Conservation (phyloP, 2,888 invertebrate genomes). For the Macaria notata region DNA sequence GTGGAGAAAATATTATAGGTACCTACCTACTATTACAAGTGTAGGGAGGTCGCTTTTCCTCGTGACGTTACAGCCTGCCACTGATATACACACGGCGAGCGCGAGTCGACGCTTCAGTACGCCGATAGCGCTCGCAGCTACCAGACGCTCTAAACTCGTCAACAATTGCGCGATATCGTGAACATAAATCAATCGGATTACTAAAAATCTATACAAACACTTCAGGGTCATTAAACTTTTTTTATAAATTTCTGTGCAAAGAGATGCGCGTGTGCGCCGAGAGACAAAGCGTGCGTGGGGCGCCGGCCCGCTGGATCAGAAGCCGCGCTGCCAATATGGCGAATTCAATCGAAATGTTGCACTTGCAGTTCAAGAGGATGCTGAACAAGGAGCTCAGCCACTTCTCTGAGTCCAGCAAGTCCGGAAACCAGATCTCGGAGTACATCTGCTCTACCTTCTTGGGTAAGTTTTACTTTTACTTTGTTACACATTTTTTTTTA, state of each 20-base stretch:
- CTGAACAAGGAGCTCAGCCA: conserved; percentile 99
- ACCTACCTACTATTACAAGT: neutral
- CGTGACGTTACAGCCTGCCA: conserved; percentile 48
- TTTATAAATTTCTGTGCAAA: conserved; percentile 43
- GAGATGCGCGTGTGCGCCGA: conserved; percentile 77
- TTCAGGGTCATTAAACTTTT: conserved; percentile 26
- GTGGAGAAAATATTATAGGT: too few relatives aligned
- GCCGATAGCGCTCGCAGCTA: conserved; percentile 62
- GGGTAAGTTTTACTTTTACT: conserved; percentile 85
- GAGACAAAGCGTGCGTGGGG: conserved; percentile 65
- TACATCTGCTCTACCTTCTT: conserved; percentile 99
- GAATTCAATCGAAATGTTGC: conserved; percentile 73
- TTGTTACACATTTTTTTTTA: too few relatives aligned
- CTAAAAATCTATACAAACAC: conserved; percentile 11
- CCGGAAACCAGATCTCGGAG: conserved; percentile 99
- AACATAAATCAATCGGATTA: conserved; percentile 30
- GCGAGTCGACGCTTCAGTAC: conserved; percentile 55
- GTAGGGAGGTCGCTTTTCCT: neutral
- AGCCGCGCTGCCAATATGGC: conserved; percentile 65
- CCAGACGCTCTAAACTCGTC: conserved; percentile 49
- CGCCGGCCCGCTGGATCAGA: conserved; percentile 65
- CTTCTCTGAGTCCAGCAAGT: conserved; percentile 99
- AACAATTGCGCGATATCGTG: conserved; percentile 13
- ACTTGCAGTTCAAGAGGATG: conserved; percentile 98
- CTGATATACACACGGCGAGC: conserved; percentile 39